Conservation (phyloP, 2,113 vertebrate species). For the Rhinogobius similis region DNA sequence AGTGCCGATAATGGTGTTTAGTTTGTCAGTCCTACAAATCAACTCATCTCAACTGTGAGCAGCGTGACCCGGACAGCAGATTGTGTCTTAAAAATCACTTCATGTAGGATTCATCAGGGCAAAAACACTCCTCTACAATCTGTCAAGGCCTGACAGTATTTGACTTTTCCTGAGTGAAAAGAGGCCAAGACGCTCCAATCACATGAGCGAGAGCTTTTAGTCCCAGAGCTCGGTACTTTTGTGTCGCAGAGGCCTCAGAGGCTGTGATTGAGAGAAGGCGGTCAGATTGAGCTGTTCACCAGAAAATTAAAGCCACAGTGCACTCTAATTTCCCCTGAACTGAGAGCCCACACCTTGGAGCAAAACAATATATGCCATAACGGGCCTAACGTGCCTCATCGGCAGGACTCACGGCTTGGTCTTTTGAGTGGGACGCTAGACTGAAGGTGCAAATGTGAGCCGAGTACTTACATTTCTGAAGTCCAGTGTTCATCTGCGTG, state of each 20-base stretch:
- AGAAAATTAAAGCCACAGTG: constrained; percentile 54
- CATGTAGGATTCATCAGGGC: constrained; percentile 56
- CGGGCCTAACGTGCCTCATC: neutral
- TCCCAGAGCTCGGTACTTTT: constrained; percentile 11
- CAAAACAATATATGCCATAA: constrained; percentile 10
- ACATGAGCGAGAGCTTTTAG: constrained; percentile 15
- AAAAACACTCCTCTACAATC: constrained; percentile 54
- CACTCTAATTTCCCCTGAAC: constrained; percentile 50
- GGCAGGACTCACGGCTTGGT: constrained; percentile 33
- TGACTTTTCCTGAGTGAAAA: constrained; percentile 53
- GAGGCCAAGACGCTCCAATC: constrained; percentile 33
- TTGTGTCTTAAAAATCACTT: constrained; percentile 54
- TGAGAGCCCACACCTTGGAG: constrained; percentile 37
- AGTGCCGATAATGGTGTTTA: too few species aligned
- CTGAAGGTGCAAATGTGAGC: neutral
- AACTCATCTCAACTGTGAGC: constrained; percentile 39
- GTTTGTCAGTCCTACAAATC: constrained; percentile 24
- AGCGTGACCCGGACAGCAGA: constrained; percentile 54
- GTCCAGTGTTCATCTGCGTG: constrained; percentile 99
- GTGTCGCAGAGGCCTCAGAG: constrained; percentile 32
- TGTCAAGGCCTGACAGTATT: constrained; percentile 58
- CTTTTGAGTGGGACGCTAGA: constrained; percentile 32
- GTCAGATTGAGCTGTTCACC: constrained; percentile 32
- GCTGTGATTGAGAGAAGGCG: constrained; percentile 10
- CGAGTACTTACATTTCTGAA: constrained; percentile 98